Conservation (phyloP, 2,113 vertebrate genomes). For the Emydura subglobosa region DNA sequence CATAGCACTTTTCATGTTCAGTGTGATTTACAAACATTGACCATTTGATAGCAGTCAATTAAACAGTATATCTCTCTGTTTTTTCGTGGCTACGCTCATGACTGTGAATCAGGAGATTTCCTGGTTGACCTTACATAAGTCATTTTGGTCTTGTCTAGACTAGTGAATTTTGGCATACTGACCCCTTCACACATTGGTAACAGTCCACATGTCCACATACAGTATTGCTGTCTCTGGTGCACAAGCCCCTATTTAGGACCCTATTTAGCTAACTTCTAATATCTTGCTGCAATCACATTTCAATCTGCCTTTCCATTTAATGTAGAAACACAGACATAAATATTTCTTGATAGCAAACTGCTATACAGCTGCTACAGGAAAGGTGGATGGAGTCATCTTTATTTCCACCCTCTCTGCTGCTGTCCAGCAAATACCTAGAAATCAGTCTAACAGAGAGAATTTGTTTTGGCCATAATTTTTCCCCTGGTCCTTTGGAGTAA, state of each 20-base stretch:
- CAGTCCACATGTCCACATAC: not conserved
- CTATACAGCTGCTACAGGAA: not conserved
- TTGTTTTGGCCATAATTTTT: rapidly evolving
- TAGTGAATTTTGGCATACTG: constrained; percentile 1
- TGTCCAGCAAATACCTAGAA: not conserved
- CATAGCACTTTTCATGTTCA: not conserved
- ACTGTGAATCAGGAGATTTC: constrained; percentile 34
- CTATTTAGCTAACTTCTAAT: not conserved
- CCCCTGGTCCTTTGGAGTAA: not conserved
- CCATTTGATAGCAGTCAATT: constrained; percentile 58
- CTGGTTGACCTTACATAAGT: not conserved
- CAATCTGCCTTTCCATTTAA: not conserved
- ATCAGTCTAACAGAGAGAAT: not conserved
- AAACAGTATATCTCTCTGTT: not conserved
- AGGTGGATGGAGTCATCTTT: not conserved
- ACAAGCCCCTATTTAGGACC: not conserved
- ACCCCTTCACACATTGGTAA: not conserved
- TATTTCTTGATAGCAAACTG: not conserved
- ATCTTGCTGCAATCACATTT: not conserved
- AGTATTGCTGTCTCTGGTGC: not conserved
- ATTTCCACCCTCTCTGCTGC: not conserved
- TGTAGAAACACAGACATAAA: not conserved
- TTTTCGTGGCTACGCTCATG: constrained; percentile 48
- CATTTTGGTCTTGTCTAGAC: not conserved
- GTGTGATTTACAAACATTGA: constrained; percentile 46